These are phyloP conservation scores for Morbakka virulenta DNA, from an alignment of 30 jellyfish, hydroid and myxozoan species.

Conservation along the genomic window DNA sequence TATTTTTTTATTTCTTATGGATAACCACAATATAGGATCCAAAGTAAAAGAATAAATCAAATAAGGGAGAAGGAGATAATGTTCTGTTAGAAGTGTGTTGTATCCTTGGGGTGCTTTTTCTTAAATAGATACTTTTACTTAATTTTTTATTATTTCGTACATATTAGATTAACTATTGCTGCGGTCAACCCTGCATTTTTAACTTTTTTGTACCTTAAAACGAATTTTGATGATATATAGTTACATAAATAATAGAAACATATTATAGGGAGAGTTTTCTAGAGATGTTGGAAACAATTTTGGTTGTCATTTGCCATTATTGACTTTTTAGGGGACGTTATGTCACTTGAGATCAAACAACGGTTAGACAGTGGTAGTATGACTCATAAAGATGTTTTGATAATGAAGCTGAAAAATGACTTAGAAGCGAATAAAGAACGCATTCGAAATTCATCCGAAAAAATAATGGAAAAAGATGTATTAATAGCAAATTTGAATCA, in stretches of 20 bases:
- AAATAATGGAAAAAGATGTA: slow-evolving; percentile 46
- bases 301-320: background rate
- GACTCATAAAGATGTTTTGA: slow-evolving; percentile 59
- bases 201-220: background rate
- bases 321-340: slow-evolving; percentile 51
- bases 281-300: slow-evolving; percentile 45
- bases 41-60: too few relatives aligned
- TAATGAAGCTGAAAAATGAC: slow-evolving; percentile 68
- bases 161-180: too few relatives aligned
- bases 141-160: too few relatives aligned
- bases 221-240: background rate
- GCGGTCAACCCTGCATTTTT: too few relatives aligned
- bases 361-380: slow-evolving; percentile 17
- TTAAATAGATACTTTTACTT: too few relatives aligned
- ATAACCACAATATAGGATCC: too few relatives aligned
- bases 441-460: slow-evolving; percentile 66
- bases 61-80: too few relatives aligned
- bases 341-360: slow-evolving; percentile 66
- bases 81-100: too few relatives aligned
- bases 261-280: too few relatives aligned
- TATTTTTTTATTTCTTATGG: too few relatives aligned
- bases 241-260: too few relatives aligned
- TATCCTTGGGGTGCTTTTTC: too few relatives aligned
- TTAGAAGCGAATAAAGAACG: slow-evolving; percentile 40
- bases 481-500: slow-evolving; percentile 44